Evolutionary conservation across 2,113 vertebrate genomes (phyloP), one percentile per base, ranked within the genome.

Genomic region (Ammospiza nelsoni): DNA sequence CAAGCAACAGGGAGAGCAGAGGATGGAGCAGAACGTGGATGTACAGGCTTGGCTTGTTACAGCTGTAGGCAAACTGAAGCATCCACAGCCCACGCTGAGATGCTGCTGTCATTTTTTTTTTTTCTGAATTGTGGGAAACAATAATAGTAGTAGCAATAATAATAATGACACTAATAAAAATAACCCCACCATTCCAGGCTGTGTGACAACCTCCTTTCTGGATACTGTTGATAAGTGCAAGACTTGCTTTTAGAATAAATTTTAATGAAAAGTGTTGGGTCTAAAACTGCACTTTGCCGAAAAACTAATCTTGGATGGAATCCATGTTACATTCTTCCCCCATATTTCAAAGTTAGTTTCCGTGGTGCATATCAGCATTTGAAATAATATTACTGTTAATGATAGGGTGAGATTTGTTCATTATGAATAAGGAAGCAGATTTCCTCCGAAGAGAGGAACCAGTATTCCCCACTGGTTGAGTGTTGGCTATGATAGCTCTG

Each of bases 401-500:
- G 51, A 46, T 22, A 85, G 24, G 80, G 43, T 74, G 37, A 9
- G 43, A 59, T 49, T 57, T 67, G 65, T 58, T 74, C 63, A 86
- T 78, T 67, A 67, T 12, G 49, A 93, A 88, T 51, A 76, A 94
- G 84, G 76, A n/a, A 83, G 39, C 25, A 87, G 52, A 85, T 73
- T 80, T 88, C 80, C 78, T 85, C 88, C 22, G 3, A 84, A 63
- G 63, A 79, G 28, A 80, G 17, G 66, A 93, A 66, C 58, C 74
- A 63, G 75, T 48, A 80, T 78, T 94, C 71, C 65, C 62, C 77
- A 58, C 76, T 63, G 74, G n/a, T 17, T 84, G 33, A 75, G 89
- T 91, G 87, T 69, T 37, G 52, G 95, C 87, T 81, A 23, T 52
- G 71, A 92, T 86, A 94, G 90, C 92, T 95, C 92, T 89, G 92